Conservation (phyloP, 2,888 invertebrate genomes). For the Lepidonotus clava region DNA sequence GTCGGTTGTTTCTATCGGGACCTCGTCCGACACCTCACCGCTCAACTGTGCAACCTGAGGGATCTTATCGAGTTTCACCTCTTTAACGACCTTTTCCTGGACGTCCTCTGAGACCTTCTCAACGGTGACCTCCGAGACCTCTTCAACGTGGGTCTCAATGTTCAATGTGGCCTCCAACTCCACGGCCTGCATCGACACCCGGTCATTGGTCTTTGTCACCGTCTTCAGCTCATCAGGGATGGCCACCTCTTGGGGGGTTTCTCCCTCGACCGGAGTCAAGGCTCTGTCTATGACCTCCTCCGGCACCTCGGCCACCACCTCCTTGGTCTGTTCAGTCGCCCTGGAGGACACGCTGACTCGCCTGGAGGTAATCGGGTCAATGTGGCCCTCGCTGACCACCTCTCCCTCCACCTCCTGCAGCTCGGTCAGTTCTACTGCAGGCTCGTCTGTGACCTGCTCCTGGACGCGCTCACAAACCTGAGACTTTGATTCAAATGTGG, state of each 20-base stretch:
- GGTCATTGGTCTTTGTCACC: background rate
- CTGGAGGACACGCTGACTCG: background rate
- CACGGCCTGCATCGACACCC: background rate
- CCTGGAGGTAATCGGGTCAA: background rate
- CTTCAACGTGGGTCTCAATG: constrained; percentile 65
- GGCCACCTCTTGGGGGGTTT: constrained; percentile 62
- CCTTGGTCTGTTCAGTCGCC: background rate
- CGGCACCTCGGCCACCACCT: background rate
- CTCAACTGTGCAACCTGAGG: background rate
- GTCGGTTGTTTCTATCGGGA: background rate
- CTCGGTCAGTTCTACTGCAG: background rate
- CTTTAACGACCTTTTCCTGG: background rate
- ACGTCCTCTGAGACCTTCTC: constrained; percentile 22
- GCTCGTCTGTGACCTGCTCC: background rate
- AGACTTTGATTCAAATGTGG: background rate
- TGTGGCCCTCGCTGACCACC: background rate
- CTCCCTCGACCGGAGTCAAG: constrained; percentile 62
- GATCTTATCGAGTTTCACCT: background rate
- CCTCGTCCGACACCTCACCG: background rate
- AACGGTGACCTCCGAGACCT: constrained; percentile 63
- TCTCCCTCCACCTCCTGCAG: background rate
- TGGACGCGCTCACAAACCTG: background rate
- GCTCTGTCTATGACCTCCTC: constrained; percentile 35
- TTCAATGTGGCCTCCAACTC: background rate
- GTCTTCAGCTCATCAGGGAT: constrained; percentile 57